Conservation (phyloP, 2,113 vertebrate genomes). For the Myodes glareolus region DNA sequence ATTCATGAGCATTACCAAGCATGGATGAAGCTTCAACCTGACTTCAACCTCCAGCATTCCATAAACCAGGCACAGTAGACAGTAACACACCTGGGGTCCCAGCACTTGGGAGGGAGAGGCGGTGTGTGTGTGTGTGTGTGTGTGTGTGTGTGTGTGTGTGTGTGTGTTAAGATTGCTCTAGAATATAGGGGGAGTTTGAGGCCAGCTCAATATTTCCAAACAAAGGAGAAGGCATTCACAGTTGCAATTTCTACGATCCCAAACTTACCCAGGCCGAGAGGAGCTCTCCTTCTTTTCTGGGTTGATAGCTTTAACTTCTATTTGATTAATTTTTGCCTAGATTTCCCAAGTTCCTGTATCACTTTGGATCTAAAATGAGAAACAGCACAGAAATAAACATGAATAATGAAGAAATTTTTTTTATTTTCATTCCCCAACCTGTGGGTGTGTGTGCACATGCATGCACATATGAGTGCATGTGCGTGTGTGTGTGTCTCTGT, state of each 20-base stretch:
- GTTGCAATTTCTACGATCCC: not conserved
- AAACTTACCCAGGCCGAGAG: not conserved
- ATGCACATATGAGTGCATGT: too few species aligned
- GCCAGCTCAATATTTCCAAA: not conserved
- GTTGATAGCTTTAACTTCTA: not conserved
- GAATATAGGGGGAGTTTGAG: not conserved
- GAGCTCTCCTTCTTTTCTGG: not conserved
- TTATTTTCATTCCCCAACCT: not conserved
- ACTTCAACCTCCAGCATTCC: too few species aligned
- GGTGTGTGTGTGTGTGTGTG: not conserved
- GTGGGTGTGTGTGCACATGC: not conserved
- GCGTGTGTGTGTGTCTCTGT: not conserved
- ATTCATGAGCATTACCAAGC: not conserved
- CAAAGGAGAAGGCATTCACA: not conserved
- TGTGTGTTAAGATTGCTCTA: not conserved
- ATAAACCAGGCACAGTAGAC: not conserved
- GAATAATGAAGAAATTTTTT: not conserved
- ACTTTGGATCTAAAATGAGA: not conserved
- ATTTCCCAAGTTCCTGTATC: not conserved
- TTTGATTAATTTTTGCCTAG: not conserved
- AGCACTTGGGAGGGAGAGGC: not conserved
- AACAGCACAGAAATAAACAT: conserved; percentile 14
- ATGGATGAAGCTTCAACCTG: too few species aligned
- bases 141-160: not conserved
- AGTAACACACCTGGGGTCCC: not conserved